Evolutionary conservation across 2,888 invertebrate genomes (phyloP).

Genomic region (Meiosimyza platycephala): DNA sequence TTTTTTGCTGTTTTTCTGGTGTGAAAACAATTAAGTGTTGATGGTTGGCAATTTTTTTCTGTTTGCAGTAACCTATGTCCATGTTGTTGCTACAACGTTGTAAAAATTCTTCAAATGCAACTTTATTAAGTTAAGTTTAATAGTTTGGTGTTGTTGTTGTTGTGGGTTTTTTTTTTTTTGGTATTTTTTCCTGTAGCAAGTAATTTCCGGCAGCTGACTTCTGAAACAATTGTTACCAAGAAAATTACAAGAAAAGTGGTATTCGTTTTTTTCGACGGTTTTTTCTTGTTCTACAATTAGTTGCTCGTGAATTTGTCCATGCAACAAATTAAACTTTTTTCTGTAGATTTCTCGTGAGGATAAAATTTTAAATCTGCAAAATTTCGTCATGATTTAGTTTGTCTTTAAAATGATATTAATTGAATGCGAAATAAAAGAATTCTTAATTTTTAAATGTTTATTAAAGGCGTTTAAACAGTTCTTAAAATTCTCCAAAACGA

Average conservation of each 20-base stretch:
- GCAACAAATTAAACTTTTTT: slow-evolving; percentile 13
- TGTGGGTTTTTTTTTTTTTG: background rate
- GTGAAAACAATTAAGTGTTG: slow-evolving; percentile 25
- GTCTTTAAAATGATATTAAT: background rate
- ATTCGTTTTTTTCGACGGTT: slow-evolving; percentile 47
- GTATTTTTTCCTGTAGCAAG: background rate
- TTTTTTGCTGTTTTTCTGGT: background rate
- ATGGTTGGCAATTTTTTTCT: slow-evolving; percentile 22
- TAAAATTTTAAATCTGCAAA: slow-evolving; percentile 21
- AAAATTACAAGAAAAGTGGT: background rate
- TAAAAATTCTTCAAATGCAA: slow-evolving; percentile 43
- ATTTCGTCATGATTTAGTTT: slow-evolving; percentile 3
- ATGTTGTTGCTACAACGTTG: slow-evolving; percentile 9
- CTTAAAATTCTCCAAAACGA: too few species aligned
- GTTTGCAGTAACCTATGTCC: background rate
- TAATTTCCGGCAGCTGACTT: slow-evolving; percentile 22
- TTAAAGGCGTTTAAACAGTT: too few species aligned
- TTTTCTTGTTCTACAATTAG: slow-evolving; percentile 58
- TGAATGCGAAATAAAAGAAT: too few species aligned
- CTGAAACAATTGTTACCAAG: slow-evolving; percentile 18
- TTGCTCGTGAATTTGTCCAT: slow-evolving; percentile 40
- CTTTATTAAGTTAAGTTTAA: slow-evolving; percentile 48
- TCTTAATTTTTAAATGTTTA: too few species aligned
- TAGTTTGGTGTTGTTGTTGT: slow-evolving; percentile 27
- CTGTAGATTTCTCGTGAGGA: slow-evolving; percentile 17